These are phyloP conservation scores for Porphyrio hochstetteri DNA, from an alignment of 2,113 vertebrate species.

Conservation along the genomic window DNA sequence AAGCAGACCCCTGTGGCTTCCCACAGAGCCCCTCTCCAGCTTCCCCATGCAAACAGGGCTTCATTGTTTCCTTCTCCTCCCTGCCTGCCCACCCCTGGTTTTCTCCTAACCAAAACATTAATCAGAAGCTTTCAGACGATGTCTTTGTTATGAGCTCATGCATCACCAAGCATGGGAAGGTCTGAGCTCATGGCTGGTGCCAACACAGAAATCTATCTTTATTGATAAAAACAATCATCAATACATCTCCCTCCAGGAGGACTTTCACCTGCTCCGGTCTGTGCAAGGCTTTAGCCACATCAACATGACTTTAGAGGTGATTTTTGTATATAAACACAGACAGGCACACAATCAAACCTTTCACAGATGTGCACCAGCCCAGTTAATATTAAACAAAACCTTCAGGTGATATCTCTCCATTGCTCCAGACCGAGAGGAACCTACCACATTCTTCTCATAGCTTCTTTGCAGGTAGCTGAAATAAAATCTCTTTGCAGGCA, in stretches of 20 bases:
- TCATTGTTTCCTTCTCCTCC: not conserved
- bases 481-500: not conserved
- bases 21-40: rapidly evolving
- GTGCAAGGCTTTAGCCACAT: not conserved
- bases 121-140: not conserved
- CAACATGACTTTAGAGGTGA: not conserved
- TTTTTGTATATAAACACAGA: not conserved
- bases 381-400: constrained; percentile 38
- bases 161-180: not conserved
- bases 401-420: not conserved
- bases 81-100: not conserved
- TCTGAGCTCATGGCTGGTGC: not conserved
- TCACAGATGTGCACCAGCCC: not conserved
- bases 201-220: not conserved
- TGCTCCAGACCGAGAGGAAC: not conserved
- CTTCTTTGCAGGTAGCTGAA: constrained; percentile 16
- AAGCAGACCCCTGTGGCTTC: not conserved
- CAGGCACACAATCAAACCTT: not conserved
- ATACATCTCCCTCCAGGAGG: not conserved
- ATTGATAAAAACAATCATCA: not conserved
- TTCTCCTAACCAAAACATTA: not conserved
- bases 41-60: not conserved
- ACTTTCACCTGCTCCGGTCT: constrained; percentile 27
- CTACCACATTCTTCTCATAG: constrained; percentile 44
- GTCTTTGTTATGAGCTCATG: not conserved